These are phyloP conservation scores for Pharmacophagus antenor DNA, from an alignment of 2,888 invertebrate species.

Conservation along the genomic window DNA sequence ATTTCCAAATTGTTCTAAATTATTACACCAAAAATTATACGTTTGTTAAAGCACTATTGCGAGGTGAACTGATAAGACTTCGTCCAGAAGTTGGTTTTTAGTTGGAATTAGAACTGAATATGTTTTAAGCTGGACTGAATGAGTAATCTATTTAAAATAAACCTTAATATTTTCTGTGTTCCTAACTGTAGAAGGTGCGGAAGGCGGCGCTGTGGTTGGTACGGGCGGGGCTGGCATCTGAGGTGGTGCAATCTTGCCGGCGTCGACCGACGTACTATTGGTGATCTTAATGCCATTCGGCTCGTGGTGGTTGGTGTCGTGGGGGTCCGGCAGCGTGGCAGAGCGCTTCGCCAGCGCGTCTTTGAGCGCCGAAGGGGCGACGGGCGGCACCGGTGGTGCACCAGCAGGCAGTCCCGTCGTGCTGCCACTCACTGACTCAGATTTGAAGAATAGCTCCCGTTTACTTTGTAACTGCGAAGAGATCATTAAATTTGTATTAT, in stretches of 20 bases:
- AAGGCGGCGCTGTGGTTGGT: constrained; percentile 58
- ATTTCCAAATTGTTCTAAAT: too few species aligned
- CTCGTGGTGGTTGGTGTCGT: constrained; percentile 75
- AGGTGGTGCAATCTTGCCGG: constrained; percentile 62
- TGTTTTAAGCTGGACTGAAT: too few species aligned
- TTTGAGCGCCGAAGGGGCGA: constrained; percentile 75
- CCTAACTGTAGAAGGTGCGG: constrained; percentile 57
- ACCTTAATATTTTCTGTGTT: constrained; percentile 77
- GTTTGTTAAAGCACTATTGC: too few species aligned
- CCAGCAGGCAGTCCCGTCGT: constrained; percentile 60
- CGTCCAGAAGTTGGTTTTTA: too few species aligned
- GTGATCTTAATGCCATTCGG: constrained; percentile 74
- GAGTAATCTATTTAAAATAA: background rate
- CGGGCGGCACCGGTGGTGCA: constrained; percentile 72
- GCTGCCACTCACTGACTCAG: constrained; percentile 80
- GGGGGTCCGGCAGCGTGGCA: constrained; percentile 66
- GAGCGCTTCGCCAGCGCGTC: constrained; percentile 73
- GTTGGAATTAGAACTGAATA: too few species aligned
- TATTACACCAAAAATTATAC: too few species aligned
- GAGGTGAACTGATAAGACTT: too few species aligned
- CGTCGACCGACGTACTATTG: constrained; percentile 68
- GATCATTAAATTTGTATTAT: background rate
- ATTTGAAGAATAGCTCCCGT: constrained; percentile 93
- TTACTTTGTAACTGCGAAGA: constrained; percentile 88
- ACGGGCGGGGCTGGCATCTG: constrained; percentile 74